Evolutionary conservation across 30 jellyfish, hydroid and myxozoan genomes (phyloP), one percentile per base, ranked within the genome.

Genomic region (Sanderia malayensis): DNA sequence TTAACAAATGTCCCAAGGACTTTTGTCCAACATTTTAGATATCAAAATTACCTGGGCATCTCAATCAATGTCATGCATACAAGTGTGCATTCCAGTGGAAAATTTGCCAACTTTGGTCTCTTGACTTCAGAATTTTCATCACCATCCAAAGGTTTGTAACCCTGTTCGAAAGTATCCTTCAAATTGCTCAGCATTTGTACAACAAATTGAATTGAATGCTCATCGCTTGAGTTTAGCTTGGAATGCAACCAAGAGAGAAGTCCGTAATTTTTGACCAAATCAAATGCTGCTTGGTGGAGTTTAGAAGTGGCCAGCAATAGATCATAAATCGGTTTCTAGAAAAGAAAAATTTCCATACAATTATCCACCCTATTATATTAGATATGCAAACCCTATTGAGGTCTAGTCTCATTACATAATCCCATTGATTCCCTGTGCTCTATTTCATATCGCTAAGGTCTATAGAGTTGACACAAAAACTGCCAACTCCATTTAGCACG

Each of bases 261-360:
- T 2, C 96, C 95, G 58, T 82, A 71, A n/a, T 78, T 65, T 74
- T 92, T 92, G 67, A 92, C 85, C 46, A 92, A 69, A 62, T 92
- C 98, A 60, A 77, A 92, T 3, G 95, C 88, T 10, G 98, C 98
- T 2, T 46, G 79, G 75, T 79, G 88, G 41, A 85, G 71, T 28
- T 33, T 30, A 22, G 96, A 67, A 0, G 98, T 95, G 0, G 84
- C 78, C 17, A 58, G 15, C 25, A 92, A 28, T 31, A 84, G 44
- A 26, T 85, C 96, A 44, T 31, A 41, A 0, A 71, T 67, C 27
- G 76, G 22, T 20, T 60, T 71, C 98, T 92, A 31, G 68, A 57
- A 60, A 19, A 70, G n/a, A 62, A 19, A 64, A 27, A n/a, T n/a
- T n/a, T n/a, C n/a, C n/a, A n/a, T n/a, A n/a, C n/a, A n/a, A n/a